These are phyloP conservation scores for Chelonus insularis DNA, from an alignment of 1,140 invertebrate species.

Conservation along the genomic window DNA sequence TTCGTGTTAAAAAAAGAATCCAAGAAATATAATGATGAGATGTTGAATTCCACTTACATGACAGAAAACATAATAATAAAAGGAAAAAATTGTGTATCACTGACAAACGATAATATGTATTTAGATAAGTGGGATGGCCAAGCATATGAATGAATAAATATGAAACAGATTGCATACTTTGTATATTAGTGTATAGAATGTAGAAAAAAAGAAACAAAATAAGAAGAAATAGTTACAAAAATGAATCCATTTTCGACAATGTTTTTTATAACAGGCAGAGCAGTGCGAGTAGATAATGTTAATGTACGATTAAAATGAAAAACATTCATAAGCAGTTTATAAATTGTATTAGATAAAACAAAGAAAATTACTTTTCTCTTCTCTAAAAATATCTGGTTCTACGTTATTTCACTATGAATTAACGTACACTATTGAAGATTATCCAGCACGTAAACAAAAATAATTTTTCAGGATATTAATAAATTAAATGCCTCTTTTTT, in stretches of 20 bases:
- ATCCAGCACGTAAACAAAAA: too few species aligned
- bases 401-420: too few species aligned
- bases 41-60: not conserved
- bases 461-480: too few species aligned
- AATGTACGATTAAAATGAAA: conserved; percentile 42
- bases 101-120: conserved; percentile 42
- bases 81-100: conserved; percentile 46
- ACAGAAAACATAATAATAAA: conserved; percentile 30
- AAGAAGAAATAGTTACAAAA: conserved; percentile 56
- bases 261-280: conserved; percentile 60
- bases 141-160: conserved; percentile 44
- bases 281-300: conserved; percentile 52
- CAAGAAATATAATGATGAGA: too few species aligned
- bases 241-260: conserved; percentile 58
- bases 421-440: too few species aligned
- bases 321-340: conserved; percentile 40
- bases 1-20: too few species aligned
- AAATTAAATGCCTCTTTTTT: too few species aligned
- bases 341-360: conserved; percentile 28
- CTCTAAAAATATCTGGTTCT: too few species aligned
- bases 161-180: conserved; percentile 53
- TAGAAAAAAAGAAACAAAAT: conserved; percentile 39
- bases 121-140: conserved; percentile 57
- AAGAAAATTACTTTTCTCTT: too few species aligned
- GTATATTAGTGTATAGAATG: conserved; percentile 63